These are phyloP conservation scores for Ranitomeya imitator DNA, from an alignment of 2,113 vertebrate species.

Conservation along the genomic window DNA sequence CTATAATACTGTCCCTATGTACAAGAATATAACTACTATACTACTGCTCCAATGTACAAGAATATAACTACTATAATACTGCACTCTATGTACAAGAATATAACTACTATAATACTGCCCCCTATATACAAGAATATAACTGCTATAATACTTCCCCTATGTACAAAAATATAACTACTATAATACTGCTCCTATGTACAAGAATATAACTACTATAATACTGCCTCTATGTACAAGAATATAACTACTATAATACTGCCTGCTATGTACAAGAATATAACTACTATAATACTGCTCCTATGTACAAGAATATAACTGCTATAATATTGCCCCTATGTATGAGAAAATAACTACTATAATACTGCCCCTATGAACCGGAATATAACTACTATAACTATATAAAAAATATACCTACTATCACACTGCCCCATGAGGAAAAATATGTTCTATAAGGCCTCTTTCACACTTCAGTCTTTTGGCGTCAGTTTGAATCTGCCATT, in stretches of 20 bases:
- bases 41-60: background rate
- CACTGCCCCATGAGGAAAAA: background rate
- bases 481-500: too few species aligned
- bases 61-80: background rate
- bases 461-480: too few species aligned
- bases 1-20: background rate
- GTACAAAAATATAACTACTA: background rate
- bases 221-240: background rate
- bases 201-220: slow-evolving; percentile 16
- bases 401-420: background rate
- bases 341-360: background rate
- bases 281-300: slow-evolving; percentile 1
- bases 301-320: background rate
- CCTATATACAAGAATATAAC: background rate
- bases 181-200: background rate
- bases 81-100: background rate
- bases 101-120: background rate
- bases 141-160: background rate
- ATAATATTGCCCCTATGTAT: background rate
- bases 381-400: background rate
- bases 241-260: background rate
- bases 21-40: background rate
- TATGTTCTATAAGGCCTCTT: background rate
- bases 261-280: background rate
- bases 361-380: background rate